phyloP scores from a whole-genome alignment of 2,113 vertebrate genomes.

The Tichodroma muraria region DNA sequence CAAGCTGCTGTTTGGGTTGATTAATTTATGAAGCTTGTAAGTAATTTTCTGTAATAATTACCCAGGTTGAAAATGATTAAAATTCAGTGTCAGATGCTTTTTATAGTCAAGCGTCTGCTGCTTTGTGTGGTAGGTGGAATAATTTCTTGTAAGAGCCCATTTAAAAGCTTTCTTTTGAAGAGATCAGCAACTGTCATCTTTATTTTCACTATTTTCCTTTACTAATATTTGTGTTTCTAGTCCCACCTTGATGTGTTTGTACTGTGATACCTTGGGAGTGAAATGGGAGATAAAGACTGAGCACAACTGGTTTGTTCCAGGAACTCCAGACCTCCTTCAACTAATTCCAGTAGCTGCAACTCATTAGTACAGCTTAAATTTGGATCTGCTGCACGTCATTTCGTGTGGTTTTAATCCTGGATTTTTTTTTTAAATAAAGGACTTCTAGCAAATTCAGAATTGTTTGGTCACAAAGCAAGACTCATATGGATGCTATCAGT shows the following conservation, averaged over 20 bases:
- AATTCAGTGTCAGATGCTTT: neutral
- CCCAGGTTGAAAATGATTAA: neutral
- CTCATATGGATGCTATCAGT: accelerated
- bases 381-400: neutral
- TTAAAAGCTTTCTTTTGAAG: neutral
- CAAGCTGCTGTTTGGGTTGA: neutral
- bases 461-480: neutral
- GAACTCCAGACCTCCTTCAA: neutral
- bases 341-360: neutral
- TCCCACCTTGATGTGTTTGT: neutral
- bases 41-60: neutral
- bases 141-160: neutral
- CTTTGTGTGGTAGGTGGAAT: conserved; percentile 25
- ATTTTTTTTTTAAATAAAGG: neutral
- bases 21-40: neutral
- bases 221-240: neutral
- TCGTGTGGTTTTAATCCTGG: neutral
- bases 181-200: neutral
- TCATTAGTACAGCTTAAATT: neutral
- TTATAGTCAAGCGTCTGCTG: neutral
- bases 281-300: neutral
- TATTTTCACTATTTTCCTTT: neutral
- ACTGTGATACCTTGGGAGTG: neutral
- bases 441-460: neutral
- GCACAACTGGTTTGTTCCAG: neutral